These are phyloP conservation scores for Campoletis raptor DNA, from an alignment of 2,888 invertebrate species.

Conservation along the genomic window DNA sequence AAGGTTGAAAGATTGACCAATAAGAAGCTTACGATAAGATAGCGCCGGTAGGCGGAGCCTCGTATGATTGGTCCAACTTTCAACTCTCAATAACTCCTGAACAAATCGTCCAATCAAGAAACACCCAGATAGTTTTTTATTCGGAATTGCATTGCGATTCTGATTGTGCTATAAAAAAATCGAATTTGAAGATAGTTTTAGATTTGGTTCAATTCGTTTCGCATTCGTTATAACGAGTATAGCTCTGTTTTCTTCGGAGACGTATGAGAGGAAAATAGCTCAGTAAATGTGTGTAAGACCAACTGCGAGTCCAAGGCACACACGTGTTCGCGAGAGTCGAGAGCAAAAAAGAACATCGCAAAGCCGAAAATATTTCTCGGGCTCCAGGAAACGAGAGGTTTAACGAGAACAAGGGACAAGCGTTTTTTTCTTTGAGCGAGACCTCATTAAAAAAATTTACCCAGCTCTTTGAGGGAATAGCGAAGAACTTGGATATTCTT, in stretches of 20 bases:
- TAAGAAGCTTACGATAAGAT: not conserved
- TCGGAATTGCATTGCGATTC: not conserved
- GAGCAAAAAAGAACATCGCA: conserved; percentile 45
- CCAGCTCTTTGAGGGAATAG: not conserved
- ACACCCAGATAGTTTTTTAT: not conserved
- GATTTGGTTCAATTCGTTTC: conserved; percentile 21
- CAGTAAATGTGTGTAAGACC: conserved; percentile 67
- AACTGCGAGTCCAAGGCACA: conserved; percentile 72
- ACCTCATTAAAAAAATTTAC: not conserved
- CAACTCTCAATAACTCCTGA: not conserved
- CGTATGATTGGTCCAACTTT: not conserved
- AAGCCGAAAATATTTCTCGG: conserved; percentile 47
- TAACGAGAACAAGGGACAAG: not conserved
- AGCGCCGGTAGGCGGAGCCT: conserved; percentile 13
- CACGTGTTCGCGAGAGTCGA: conserved; percentile 52
- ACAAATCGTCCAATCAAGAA: not conserved
- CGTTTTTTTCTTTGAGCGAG: not conserved
- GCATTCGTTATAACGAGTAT: conserved; percentile 5
- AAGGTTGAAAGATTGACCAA: not conserved
- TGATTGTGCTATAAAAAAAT: not conserved
- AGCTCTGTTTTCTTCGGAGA: conserved; percentile 70
- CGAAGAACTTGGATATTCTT: conserved; percentile 1
- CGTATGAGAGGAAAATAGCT: conserved; percentile 77
- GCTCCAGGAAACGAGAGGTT: conserved; percentile 7
- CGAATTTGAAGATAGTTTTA: not conserved